Conservation (phyloP, 2,888 invertebrate genomes). For the Acrocyrtus sp. region DNA sequence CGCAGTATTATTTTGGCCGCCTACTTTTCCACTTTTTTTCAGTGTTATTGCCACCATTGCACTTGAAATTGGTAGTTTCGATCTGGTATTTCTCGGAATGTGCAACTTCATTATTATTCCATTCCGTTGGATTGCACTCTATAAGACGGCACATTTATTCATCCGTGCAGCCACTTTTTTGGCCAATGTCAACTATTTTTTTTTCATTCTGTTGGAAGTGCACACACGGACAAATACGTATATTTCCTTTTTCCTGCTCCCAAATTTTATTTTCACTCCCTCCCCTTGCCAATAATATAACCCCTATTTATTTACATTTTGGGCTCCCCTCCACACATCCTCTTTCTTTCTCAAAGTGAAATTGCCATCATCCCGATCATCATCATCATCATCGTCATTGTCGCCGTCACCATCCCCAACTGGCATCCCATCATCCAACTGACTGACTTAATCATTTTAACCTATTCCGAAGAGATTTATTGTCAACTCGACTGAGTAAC, state of each 20-base stretch:
- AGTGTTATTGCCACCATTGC: too few relatives aligned
- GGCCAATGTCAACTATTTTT: slow-evolving; percentile 47
- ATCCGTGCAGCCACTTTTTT: slow-evolving; percentile 47
- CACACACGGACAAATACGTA: slow-evolving; percentile 46
- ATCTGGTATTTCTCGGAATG: too few relatives aligned
- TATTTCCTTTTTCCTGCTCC: slow-evolving; percentile 58
- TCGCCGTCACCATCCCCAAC: slow-evolving; percentile 66
- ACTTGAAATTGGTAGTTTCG: too few relatives aligned
- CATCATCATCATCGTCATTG: slow-evolving; percentile 8
- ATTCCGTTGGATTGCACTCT: too few relatives aligned
- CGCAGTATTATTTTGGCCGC: too few relatives aligned
- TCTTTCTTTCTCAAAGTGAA: slow-evolving; percentile 61
- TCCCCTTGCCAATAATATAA: too few relatives aligned
- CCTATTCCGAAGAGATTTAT: slow-evolving; percentile 46
- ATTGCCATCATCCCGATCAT: too few relatives aligned
- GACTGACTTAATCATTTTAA: slow-evolving; percentile 50
- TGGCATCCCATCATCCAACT: slow-evolving; percentile 62
- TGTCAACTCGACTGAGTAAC: slow-evolving; percentile 46
- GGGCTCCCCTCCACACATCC: slow-evolving; percentile 58
- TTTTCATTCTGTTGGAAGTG: slow-evolving; percentile 40
- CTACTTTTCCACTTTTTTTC: too few relatives aligned
- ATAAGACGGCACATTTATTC: slow-evolving; percentile 23
- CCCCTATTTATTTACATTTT: slow-evolving; percentile 50
- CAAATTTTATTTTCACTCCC: slow-evolving; percentile 50
- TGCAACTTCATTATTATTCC: too few relatives aligned